Evolutionary conservation across 2,113 vertebrate genomes (phyloP), one percentile per base, ranked within the genome.

Genomic region (Manacus vitellinus): DNA sequence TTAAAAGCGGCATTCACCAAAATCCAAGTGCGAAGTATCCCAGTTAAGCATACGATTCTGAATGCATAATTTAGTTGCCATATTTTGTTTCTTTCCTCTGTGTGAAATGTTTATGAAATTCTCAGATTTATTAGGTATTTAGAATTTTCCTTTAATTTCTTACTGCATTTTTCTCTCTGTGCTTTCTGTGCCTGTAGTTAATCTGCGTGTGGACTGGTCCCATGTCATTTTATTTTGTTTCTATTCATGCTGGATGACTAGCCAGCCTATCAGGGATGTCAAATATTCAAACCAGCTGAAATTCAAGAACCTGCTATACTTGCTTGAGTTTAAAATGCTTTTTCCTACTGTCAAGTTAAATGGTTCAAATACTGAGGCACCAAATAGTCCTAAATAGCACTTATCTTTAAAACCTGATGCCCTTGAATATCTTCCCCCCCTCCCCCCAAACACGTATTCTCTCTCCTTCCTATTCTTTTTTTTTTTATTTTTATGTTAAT

Each of bases 1-100:
- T 96, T 96, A 90, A 94, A 96, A 96, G 95, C 27, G 3, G 85
- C 88, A 94, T 95, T 97, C 92, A 96, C 94, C 94, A 91, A 96
- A 97, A 96, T 96, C 94, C 88, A 91, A 94, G 94, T 87, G 92
- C 16, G 0, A 96, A 94, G 89, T 88, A 94, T 86, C 91, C 80
- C 91, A 94, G 91, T 89, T 94, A 91, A 94, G 76, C 88, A 96
- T 75, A 92, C 12, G 4, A 95, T 94, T 94, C 92, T 91, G 94
- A 96, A 92, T 95, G 86, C 77, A 78, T 94, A 94, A 97, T 96
- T 97, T 96, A 95, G 44, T 93, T 94, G 83, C 82, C 85, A 66
- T 83, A 74, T 95, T 96, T 96, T 94, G 73, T 86, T 92, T 82
- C 78, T 91, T 94, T 95, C 80, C 59, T 92, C 77, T 52, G 18